These are phyloP conservation scores for Camptogramma bilineatum DNA, from an alignment of 2,888 invertebrate species.

Conservation along the genomic window DNA sequence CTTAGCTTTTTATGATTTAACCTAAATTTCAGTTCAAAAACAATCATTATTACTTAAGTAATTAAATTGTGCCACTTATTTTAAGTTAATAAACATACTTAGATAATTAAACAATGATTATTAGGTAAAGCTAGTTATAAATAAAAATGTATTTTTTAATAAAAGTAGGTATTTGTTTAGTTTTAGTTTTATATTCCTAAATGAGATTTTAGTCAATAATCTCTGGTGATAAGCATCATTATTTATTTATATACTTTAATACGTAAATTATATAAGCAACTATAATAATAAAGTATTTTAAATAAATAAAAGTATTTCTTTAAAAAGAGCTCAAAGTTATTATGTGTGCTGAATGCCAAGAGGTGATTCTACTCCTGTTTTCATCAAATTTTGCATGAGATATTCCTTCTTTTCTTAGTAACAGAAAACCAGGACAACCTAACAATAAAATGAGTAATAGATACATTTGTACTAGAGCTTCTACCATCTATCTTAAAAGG, in stretches of 20 bases:
- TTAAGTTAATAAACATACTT: not conserved
- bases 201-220: constrained; percentile 27
- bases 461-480: constrained; percentile 3
- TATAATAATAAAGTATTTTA: not conserved
- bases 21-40: not conserved
- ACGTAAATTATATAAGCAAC: not conserved
- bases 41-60: not conserved
- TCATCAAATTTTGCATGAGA: not conserved
- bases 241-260: constrained; percentile 5
- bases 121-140: not conserved
- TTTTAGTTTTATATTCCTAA: constrained; percentile 4
- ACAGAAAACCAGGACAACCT: not conserved
- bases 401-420: not conserved
- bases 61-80: constrained; percentile 10
- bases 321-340: no score
- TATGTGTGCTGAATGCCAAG: no score
- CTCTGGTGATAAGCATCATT: constrained; percentile 19
- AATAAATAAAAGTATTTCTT: no score
- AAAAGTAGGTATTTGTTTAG: not conserved
- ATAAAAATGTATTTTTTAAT: not conserved
- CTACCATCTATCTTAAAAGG: not conserved
- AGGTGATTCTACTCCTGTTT: no score
- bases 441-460: constrained; percentile 7
- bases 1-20: not conserved
- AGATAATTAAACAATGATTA: not conserved